Evolutionary conservation across 2,888 invertebrate genomes (phyloP).

Genomic region (Xylocampa areola): DNA sequence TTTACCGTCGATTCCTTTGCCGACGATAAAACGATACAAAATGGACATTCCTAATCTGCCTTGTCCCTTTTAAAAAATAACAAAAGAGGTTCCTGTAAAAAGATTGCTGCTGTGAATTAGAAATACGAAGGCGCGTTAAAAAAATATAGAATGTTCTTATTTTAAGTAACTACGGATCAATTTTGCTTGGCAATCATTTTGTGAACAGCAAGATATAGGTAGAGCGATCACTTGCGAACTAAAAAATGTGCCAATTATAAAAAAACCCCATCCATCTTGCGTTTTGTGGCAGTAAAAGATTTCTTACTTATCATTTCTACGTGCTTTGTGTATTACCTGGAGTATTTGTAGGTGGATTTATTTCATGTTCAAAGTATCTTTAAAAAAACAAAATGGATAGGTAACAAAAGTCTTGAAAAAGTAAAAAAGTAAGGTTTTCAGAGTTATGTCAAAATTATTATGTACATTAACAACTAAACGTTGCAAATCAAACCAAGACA

Average conservation of each 20-base stretch:
- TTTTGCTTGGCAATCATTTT: slow-evolving; percentile 14
- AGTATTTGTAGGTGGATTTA: slow-evolving; percentile 54
- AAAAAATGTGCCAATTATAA: slow-evolving; percentile 67
- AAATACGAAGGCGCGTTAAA: slow-evolving; percentile 6
- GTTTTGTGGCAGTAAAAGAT: slow-evolving; percentile 66
- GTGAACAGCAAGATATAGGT: background rate
- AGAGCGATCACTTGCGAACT: slow-evolving; percentile 34
- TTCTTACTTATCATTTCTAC: slow-evolving; percentile 56
- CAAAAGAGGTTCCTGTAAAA: slow-evolving; percentile 76
- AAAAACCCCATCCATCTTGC: slow-evolving; percentile 81
- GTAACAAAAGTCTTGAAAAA: too few species aligned
- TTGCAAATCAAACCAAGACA: too few species aligned
- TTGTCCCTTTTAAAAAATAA: slow-evolving; percentile 81
- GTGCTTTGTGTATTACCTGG: slow-evolving; percentile 69
- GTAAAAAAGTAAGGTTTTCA: too few species aligned
- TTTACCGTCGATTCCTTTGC: slow-evolving; percentile 74
- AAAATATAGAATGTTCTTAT: slow-evolving; percentile 21
- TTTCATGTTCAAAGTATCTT: slow-evolving; percentile 13
- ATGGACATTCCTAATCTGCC: slow-evolving; percentile 86
- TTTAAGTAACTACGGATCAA: background rate
- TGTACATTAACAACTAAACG: too few species aligned
- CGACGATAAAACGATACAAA: slow-evolving; percentile 78
- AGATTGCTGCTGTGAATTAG: slow-evolving; percentile 64
- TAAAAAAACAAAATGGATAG: background rate
- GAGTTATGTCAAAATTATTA: too few species aligned